Evolutionary conservation across 2,113 vertebrate species (phyloP).

Genomic region (Mormoops blainvillei): DNA sequence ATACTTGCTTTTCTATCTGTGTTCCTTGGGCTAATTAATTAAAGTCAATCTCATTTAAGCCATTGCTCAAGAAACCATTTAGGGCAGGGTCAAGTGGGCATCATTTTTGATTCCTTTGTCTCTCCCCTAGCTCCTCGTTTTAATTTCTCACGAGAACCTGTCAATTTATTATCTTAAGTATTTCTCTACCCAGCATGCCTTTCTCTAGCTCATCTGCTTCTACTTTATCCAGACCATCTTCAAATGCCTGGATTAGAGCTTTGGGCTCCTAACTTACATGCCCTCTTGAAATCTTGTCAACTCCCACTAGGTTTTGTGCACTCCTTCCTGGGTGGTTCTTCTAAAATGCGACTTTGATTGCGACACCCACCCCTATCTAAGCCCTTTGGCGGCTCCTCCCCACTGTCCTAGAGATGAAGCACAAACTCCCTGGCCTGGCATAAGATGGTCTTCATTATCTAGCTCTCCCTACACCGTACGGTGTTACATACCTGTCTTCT

Average conservation of each 20-base stretch:
- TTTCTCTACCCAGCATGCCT: neutral
- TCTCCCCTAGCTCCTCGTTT: neutral
- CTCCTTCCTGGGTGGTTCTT: neutral
- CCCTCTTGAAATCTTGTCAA: neutral
- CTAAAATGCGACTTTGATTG: neutral
- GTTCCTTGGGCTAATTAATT: neutral
- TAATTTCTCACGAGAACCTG: neutral
- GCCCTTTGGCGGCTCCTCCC: neutral
- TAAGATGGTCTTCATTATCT: neutral
- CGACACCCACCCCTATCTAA: neutral
- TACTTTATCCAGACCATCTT: neutral
- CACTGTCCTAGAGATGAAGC: neutral
- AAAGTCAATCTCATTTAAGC: neutral
- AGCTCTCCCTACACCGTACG: neutral
- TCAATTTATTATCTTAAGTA: neutral
- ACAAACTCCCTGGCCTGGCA: neutral
- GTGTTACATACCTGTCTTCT: neutral
- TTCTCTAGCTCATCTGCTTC: neutral
- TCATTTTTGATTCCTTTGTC: neutral
- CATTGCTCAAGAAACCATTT: neutral
- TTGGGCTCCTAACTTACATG: neutral
- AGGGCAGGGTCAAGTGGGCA: neutral
- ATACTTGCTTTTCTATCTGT: neutral
- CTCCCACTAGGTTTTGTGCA: neutral
- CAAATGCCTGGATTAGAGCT: neutral